Evolutionary conservation across 2,797 vertebrate genomes (phyloP).

Genomic region (Characodon lateralis): DNA sequence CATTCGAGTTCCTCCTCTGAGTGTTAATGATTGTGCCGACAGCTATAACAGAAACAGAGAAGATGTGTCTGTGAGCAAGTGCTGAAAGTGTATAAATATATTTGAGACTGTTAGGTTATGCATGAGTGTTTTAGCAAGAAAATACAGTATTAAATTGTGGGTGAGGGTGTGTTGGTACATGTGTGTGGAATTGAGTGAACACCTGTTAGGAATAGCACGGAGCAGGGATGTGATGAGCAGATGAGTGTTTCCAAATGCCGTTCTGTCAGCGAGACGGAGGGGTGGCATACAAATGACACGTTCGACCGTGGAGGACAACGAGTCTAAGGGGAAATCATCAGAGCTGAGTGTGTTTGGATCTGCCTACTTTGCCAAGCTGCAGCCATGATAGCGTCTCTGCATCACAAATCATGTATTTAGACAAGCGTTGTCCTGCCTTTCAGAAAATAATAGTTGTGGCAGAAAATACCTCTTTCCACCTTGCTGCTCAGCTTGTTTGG

Average conservation of each 20-base stretch:
- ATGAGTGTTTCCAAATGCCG: conserved; percentile 69
- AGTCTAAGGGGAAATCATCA: conserved; percentile 70
- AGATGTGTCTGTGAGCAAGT: not conserved
- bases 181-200: conserved; percentile 28
- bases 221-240: conserved; percentile 66
- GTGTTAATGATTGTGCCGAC: not conserved
- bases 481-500: not conserved
- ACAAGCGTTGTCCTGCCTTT: not conserved
- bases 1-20: not conserved
- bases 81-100: not conserved
- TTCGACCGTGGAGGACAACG: conserved; percentile 60
- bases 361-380: conserved; percentile 41
- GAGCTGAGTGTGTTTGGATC: conserved; percentile 35
- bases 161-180: conserved; percentile 15
- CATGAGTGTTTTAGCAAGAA: conserved; percentile 10
- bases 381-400: conserved; percentile 55
- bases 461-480: not conserved
- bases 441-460: not conserved
- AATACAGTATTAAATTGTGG: conserved; percentile 31
- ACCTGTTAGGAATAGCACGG: conserved; percentile 68
- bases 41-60: not conserved
- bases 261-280: conserved; percentile 59
- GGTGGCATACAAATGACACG: conserved; percentile 65
- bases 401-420: conserved; percentile 33
- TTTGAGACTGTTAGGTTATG: not conserved